Percentiles rank a stretch among this genome's conserved stretches.
These are phyloP conservation scores for Chaenocephalus aceratus DNA, from an alignment of 2,113 vertebrate genomes.

Conservation along the genomic window DNA sequence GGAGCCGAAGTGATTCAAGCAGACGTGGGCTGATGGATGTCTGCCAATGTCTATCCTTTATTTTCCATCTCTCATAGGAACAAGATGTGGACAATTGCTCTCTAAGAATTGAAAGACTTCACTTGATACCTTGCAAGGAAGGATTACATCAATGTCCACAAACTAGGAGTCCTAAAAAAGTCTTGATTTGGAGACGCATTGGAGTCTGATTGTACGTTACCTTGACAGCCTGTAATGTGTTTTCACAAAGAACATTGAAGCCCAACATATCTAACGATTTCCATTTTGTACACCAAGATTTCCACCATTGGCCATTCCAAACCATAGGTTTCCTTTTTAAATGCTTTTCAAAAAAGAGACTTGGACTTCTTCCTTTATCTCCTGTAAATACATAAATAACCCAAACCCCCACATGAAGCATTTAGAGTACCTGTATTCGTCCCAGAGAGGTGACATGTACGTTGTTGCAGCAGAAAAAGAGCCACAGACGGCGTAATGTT, in stretches of 20 bases:
- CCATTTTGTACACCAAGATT: not conserved
- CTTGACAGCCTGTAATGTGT: not conserved
- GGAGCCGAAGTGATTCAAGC: constrained; percentile 29
- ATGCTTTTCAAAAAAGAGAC: not conserved
- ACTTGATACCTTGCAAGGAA: not conserved
- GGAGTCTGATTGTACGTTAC: not conserved
- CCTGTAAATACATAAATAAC: too few species aligned
- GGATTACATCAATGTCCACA: constrained; percentile 9
- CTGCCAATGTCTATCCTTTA: constrained; percentile 25
- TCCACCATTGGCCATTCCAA: not conserved
- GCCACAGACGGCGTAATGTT: too few species aligned
- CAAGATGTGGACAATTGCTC: constrained; percentile 14
- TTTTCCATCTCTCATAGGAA: constrained; percentile 1
- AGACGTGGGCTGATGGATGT: constrained; percentile 24
- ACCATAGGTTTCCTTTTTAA: not conserved
- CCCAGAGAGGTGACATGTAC: too few species aligned
- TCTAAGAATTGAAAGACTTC: constrained; percentile 1
- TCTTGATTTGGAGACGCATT: not conserved
- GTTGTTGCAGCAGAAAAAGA: too few species aligned
- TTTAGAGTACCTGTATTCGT: too few species aligned
- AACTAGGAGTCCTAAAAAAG: not conserved
- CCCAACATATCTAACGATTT: not conserved
- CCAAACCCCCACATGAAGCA: too few species aligned
- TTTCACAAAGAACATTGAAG: not conserved
- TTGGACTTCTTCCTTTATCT: not conserved